phyloP scores from a whole-genome alignment of 2,888 invertebrate species.

The Theretra japonica region DNA sequence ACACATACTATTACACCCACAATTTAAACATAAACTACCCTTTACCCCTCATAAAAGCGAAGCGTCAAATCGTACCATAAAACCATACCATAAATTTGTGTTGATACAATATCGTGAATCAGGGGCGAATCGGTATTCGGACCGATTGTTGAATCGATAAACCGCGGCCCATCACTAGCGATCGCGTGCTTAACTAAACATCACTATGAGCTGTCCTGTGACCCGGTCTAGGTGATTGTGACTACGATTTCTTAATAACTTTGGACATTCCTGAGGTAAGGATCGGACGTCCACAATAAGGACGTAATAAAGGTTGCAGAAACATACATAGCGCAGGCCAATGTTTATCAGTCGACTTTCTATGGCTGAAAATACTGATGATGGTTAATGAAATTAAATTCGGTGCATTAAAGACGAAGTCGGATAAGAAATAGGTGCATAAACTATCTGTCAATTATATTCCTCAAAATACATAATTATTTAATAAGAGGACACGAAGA shows the following conservation, averaged over 20 bases:
- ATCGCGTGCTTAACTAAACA: conserved; percentile 72
- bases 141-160: conserved; percentile 70
- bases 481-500: no score
- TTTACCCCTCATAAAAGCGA: conserved; percentile 36
- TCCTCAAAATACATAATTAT: no score
- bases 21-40: neutral
- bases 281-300: neutral
- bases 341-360: no score
- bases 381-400: no score
- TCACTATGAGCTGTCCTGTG: conserved; percentile 68
- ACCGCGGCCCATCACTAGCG: conserved; percentile 70
- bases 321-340: no score
- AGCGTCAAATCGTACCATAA: conserved; percentile 35
- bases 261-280: neutral
- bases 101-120: conserved; percentile 40
- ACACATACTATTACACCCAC: neutral
- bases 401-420: no score
- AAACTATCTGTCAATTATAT: no score
- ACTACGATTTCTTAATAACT: conserved; percentile 45
- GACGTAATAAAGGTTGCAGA: no score
- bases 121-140: conserved; percentile 43
- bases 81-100: conserved; percentile 28
- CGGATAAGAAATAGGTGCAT: no score
- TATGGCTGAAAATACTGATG: no score
- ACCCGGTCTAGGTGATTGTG: conserved; percentile 51